Evolutionary conservation across 2,113 vertebrate genomes (phyloP), one percentile per base, ranked within the genome.

Genomic region (Callopanchax toddi): DNA sequence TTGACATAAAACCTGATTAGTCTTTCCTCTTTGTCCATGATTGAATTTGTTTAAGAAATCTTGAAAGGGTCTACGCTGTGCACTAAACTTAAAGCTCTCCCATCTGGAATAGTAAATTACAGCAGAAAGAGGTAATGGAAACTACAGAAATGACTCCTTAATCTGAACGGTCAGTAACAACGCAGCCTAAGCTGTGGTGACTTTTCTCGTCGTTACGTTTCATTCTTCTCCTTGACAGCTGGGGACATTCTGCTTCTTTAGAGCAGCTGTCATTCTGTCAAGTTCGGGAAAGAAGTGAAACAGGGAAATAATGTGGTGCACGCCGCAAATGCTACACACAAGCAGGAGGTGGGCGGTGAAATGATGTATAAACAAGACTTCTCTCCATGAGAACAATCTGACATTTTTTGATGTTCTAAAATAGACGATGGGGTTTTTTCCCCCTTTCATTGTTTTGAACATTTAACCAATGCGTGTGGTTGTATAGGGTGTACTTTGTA

Each of bases 1-100:
- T 69, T 78, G 78, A 77, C 52, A 78, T 78, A 49, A 85, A 87
- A 90, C 81, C 72, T 52, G 83, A 82, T 90, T 88, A 87, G 63
- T 23, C 53, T 77, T 86, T 84, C 72, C 79, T 79, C 60, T 59
- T 72, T 61, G 62, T 62, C 34, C 40, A 18, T 71, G 56, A 85
- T 85, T 75, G 0, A 48, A 84, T 83, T 81, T 75, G 34, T 74
- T 61, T 21, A 63, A 42, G 32, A 60, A 45, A 71, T 40, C n/a
- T 45, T 74, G 72, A 23, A 25, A 53, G 11, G 39, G 26, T 64
- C 50, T 36, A n/a, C 45, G 11, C 49, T 56, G 22, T 46, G 58
- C 21, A 17, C 18, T 54, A 42, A 18, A 61, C 22, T 51, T 67
- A 42, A 34, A 62, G 20, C 37, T 69, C 32, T 74, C 9, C 37